These are phyloP conservation scores for Sarcophaga variegata DNA, from an alignment of 2,888 invertebrate species.

Conservation along the genomic window DNA sequence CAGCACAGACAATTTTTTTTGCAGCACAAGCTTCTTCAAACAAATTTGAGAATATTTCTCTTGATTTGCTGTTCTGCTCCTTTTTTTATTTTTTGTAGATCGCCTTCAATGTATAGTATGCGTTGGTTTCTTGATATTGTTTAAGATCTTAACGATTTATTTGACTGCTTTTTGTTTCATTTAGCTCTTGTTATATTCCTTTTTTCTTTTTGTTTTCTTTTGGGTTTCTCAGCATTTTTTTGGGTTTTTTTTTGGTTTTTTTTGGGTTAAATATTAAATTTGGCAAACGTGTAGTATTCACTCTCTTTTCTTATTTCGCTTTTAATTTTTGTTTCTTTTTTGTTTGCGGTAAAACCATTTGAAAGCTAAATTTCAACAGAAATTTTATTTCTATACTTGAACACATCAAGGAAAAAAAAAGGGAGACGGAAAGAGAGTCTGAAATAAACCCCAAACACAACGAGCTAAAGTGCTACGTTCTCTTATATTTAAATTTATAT, in stretches of 20 bases:
- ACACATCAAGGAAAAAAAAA: slow-evolving; percentile 53
- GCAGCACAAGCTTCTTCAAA: slow-evolving; percentile 65
- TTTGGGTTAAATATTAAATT: slow-evolving; percentile 57
- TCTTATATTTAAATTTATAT: neutral
- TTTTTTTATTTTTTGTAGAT: slow-evolving; percentile 17
- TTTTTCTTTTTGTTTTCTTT: neutral
- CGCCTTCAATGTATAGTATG: neutral
- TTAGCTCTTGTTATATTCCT: slow-evolving; percentile 67
- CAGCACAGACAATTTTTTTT: slow-evolving; percentile 74
- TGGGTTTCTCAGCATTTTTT: slow-evolving; percentile 14
- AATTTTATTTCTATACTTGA: slow-evolving; percentile 75
- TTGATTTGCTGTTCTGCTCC: slow-evolving; percentile 38
- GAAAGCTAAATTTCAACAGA: slow-evolving; percentile 78
- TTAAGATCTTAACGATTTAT: slow-evolving; percentile 59
- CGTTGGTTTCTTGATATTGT: slow-evolving; percentile 15
- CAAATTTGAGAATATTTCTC: slow-evolving; percentile 53
- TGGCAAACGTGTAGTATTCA: slow-evolving; percentile 39
- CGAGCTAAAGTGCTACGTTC: slow-evolving; percentile 21
- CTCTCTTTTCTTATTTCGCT: neutral
- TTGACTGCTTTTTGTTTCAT: slow-evolving; percentile 55
- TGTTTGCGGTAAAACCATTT: slow-evolving; percentile 60
- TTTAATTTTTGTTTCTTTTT: slow-evolving; percentile 40
- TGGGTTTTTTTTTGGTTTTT: slow-evolving; percentile 29
- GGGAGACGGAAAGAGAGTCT: slow-evolving; percentile 9
- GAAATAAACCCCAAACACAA: neutral